These are phyloP conservation scores for Heterohyrax brucei DNA, from an alignment of 2,797 vertebrate species.

Conservation along the genomic window DNA sequence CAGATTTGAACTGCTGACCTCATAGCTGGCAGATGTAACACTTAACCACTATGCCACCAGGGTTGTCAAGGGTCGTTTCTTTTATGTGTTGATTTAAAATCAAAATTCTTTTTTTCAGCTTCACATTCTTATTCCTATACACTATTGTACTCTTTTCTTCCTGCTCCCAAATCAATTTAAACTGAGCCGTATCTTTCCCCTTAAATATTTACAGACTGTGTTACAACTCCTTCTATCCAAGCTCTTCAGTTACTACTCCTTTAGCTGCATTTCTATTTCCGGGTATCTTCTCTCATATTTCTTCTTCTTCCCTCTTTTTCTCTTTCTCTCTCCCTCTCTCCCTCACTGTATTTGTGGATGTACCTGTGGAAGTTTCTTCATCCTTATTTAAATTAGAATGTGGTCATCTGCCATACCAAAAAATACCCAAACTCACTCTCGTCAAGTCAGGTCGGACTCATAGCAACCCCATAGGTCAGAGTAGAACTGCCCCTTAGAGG, in stretches of 20 bases:
- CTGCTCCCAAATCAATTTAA: background rate
- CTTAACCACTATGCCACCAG: background rate
- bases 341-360: background rate
- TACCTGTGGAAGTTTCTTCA: background rate
- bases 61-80: background rate
- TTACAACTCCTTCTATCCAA: background rate
- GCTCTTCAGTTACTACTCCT: background rate
- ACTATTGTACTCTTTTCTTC: background rate
- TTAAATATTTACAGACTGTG: background rate
- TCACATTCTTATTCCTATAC: background rate
- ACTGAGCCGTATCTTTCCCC: background rate
- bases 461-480: no score
- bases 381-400: background rate
- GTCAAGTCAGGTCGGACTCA: no score
- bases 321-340: background rate
- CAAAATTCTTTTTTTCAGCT: background rate
- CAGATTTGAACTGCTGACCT: no score
- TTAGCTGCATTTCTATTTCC: background rate
- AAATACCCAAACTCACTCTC: no score
- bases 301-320: background rate
- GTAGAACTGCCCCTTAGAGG: no score
- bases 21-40: no score
- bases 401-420: background rate
- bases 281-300: background rate
- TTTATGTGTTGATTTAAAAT: background rate